These are phyloP conservation scores for Atethmia centrago DNA, from an alignment of 2,888 invertebrate genomes.

Conservation along the genomic window DNA sequence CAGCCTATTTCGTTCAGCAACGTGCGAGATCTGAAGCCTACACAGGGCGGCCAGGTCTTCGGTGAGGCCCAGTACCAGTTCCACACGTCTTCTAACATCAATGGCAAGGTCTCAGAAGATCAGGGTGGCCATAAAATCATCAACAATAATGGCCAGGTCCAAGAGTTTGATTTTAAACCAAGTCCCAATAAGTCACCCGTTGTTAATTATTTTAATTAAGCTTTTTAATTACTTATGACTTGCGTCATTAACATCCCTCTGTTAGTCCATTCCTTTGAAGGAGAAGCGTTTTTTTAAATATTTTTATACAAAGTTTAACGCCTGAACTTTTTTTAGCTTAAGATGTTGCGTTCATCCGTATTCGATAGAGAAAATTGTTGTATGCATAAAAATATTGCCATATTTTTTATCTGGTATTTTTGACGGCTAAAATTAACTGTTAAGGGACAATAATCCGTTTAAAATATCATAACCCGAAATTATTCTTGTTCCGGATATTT, in stretches of 20 bases:
- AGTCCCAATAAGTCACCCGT: background rate
- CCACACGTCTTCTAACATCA: conserved; percentile 35
- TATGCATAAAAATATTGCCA: conserved; percentile 15
- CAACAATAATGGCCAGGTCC: conserved; percentile 46
- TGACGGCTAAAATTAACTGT: background rate
- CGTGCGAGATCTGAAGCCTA: conserved; percentile 43
- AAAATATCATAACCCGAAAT: background rate
- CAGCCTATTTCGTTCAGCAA: conserved; percentile 15
- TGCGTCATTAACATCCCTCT: background rate
- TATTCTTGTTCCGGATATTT: background rate
- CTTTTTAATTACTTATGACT: background rate
- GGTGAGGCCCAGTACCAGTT: conserved; percentile 46
- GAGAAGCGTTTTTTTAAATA: background rate
- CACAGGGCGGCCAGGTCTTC: conserved; percentile 48
- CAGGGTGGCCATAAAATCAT: conserved; percentile 47
- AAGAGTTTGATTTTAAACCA: conserved; percentile 49
- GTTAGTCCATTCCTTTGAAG: background rate
- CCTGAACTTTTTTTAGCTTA: background rate
- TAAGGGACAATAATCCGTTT: background rate
- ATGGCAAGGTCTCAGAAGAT: conserved; percentile 46
- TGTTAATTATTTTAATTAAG: conserved; percentile 1
- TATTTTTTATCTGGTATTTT: conserved; percentile 5
- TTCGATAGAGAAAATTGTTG: background rate
- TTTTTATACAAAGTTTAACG: background rate
- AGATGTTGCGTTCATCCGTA: background rate